Base-by-base conservation (phyloP, 2,888 invertebrate genomes). In the Calliphora vomitoria region DNA sequence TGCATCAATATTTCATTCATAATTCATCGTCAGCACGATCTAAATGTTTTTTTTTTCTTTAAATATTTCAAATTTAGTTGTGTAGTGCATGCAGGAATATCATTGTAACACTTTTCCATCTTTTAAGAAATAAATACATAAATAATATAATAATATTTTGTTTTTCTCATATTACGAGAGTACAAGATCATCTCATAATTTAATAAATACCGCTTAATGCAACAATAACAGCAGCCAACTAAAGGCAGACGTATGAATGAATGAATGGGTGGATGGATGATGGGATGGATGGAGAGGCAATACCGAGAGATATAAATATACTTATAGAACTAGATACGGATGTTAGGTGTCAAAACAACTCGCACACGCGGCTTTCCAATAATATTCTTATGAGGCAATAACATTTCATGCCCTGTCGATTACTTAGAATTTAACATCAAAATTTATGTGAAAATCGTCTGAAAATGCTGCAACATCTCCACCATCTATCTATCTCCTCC, bases 271-370 rank as follows among this genome's bases (percentile, higher is more conserved):
- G 35, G 38, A 83, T 47, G 66, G 20, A 8, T 66, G 20, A 20
- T 44, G 58, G 74, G 3, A 1, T 38, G 13, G 3, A 58, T 35
- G 18, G 11, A 35, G 47, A 13, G 31, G 20, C 31, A 55, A 60
- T 20, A 66, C 25, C n/a, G 38, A 75, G 25, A 8, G 60, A 75
- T 13, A 44, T n/a, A 74, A 47, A 50, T 31, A 50, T 41, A 35
- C 44, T 20, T 35, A 50, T 58, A 74, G 11, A 50, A 69, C 74
- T 58, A 62, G 85, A 80, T 83, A 68, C 89, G 88, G 88, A 89
- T 89, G 85, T 88, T 78, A 87, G 76, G 88, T 88, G 89, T 89
- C 89, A 89, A 88, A 89, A 89, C 82, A 89, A 86, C 84, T 82
- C 81, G 86, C 85, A 87, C 82, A 83, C 79, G 85, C 87, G 87